Evolutionary conservation across 1,140 invertebrate species (phyloP).

Genomic region (Lineus longissimus): DNA sequence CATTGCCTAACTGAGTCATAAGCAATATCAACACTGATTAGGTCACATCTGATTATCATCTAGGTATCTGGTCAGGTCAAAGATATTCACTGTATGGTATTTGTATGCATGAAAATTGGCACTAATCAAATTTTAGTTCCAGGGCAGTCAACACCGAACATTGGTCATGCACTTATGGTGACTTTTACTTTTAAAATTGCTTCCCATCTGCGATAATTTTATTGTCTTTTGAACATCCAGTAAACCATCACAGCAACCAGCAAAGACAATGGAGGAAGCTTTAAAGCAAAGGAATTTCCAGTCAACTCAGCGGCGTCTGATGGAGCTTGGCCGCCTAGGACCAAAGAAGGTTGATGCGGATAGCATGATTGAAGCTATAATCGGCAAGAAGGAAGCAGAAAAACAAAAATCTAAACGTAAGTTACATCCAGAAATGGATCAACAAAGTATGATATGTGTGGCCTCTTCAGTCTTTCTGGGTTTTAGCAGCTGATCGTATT

Average conservation of each 20-base stretch:
- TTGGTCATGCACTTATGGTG: no score
- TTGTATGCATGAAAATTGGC: no score
- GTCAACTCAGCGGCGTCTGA: neutral
- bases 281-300: constrained; percentile 3
- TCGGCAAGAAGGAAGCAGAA: constrained; percentile 2
- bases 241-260: neutral
- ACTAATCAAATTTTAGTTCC: no score
- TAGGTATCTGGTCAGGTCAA: no score
- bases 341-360: constrained; percentile 4
- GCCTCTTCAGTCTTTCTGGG: neutral
- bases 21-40: no score
- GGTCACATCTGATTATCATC: no score
- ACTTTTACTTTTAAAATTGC: no score
- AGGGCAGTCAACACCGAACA: no score
- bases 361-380: neutral
- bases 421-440: neutral
- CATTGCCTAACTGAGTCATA: no score
- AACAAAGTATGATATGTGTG: neutral
- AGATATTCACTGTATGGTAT: no score
- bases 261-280: neutral
- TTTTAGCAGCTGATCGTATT: neutral
- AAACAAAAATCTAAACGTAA: neutral
- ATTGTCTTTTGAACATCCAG: no score
- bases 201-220: no score
- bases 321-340: neutral